Percentiles rank a stretch among this genome's conserved stretches.
Evolutionary conservation across 2,797 vertebrate species (phyloP).

Genomic region (Bryconaethiops microstoma): DNA sequence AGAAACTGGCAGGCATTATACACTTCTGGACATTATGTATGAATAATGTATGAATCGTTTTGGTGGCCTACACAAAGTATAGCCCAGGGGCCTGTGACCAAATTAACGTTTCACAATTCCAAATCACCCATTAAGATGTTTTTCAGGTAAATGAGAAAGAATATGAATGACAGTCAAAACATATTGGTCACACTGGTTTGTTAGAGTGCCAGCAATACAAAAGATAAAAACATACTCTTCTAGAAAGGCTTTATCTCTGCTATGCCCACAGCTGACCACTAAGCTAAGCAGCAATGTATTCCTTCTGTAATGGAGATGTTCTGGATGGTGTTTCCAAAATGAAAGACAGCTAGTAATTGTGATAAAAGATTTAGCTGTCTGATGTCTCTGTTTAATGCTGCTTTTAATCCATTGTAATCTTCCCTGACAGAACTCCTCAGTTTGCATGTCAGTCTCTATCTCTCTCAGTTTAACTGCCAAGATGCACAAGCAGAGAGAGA

Average conservation of each 20-base stretch:
- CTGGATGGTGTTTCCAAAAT: constrained; percentile 17
- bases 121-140: not conserved
- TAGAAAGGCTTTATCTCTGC: not conserved
- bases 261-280: constrained; percentile 39
- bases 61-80: too few species aligned
- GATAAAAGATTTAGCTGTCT: constrained; percentile 31
- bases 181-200: not conserved
- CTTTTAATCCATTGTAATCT: constrained; percentile 48
- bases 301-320: constrained; percentile 7
- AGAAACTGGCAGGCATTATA: too few species aligned
- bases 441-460: constrained; percentile 31
- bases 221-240: not conserved
- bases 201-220: not conserved
- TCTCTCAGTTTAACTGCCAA: constrained; percentile 36
- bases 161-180: not conserved
- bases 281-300: not conserved
- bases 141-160: not conserved
- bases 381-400: constrained; percentile 26
- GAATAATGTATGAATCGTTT: too few species aligned
- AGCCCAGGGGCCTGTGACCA: too few species aligned
- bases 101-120: not conserved
- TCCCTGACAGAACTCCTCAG: constrained; percentile 30
- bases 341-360: constrained; percentile 33
- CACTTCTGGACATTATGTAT: constrained; percentile 35
- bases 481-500: constrained; percentile 12